phyloP scores from a whole-genome alignment of 2,113 vertebrate species.

The Morone chrysops region DNA sequence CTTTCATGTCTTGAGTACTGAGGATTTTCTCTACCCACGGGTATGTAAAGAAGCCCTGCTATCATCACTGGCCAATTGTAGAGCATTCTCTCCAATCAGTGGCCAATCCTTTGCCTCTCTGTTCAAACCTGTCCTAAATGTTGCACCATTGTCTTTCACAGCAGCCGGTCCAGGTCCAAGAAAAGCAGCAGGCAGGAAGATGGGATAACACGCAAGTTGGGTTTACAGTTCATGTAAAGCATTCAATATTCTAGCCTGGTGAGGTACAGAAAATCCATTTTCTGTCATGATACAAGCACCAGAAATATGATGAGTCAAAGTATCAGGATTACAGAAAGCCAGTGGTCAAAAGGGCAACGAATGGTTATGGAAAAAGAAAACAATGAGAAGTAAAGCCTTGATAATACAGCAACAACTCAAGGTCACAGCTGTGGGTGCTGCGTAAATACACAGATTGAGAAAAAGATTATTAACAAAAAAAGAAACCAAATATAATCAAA shows the following conservation, averaged over 20 bases:
- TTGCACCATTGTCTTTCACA: slow-evolving; percentile 32
- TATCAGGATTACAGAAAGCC: slow-evolving; percentile 37
- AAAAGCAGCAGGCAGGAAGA: slow-evolving; percentile 8
- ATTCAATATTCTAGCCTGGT: slow-evolving; percentile 19
- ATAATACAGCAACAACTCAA: slow-evolving; percentile 26
- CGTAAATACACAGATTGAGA: slow-evolving; percentile 8
- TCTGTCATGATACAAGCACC: slow-evolving; percentile 16
- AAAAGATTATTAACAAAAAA: slow-evolving; percentile 4
- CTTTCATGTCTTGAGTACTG: slow-evolving; percentile 68
- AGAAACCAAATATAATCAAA: not conserved
- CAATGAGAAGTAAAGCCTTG: slow-evolving; percentile 16
- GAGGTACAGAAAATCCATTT: slow-evolving; percentile 27
- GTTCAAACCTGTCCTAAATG: slow-evolving; percentile 37
- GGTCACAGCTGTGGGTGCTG: slow-evolving; percentile 20
- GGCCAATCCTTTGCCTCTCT: slow-evolving; percentile 43
- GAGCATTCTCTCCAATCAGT: slow-evolving; percentile 45
- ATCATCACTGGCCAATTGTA: slow-evolving; percentile 61
- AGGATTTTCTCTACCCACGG: slow-evolving; percentile 65
- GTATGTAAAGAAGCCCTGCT: slow-evolving; percentile 60
- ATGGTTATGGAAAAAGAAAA: slow-evolving; percentile 11
- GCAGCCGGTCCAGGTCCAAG: slow-evolving; percentile 19
- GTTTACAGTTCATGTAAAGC: slow-evolving; percentile 22
- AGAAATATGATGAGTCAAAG: slow-evolving; percentile 41
- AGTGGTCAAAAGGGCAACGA: slow-evolving; percentile 28
- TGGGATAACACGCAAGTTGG: not conserved